Conservation (phyloP, 2,888 invertebrate species). For the Drosophila rellima region DNA sequence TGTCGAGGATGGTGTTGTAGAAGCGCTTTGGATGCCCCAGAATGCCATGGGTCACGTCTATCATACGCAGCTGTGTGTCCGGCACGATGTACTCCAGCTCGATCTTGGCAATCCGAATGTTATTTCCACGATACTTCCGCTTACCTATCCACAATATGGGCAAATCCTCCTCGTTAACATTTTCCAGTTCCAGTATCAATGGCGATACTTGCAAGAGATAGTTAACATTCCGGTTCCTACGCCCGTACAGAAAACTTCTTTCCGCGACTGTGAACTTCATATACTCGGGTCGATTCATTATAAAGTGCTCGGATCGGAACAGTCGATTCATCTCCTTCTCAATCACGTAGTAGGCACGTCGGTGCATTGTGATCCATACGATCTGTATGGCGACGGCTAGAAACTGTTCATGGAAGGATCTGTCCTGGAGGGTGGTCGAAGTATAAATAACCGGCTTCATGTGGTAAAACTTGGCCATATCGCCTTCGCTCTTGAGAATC, state of each 20-base stretch:
- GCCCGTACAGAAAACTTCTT: conserved; percentile 79
- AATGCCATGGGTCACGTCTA: conserved; percentile 83
- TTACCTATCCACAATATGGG: conserved; percentile 85
- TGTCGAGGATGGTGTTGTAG: conserved; percentile 80
- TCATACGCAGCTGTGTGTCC: conserved; percentile 78
- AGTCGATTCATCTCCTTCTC: conserved; percentile 84
- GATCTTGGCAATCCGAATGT: conserved; percentile 78
- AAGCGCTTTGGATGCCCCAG: conserved; percentile 82
- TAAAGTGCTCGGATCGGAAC: conserved; percentile 84
- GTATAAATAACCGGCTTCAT: conserved; percentile 75
- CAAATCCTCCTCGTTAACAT: conserved; percentile 70
- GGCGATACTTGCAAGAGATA: conserved; percentile 83
- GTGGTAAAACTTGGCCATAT: conserved; percentile 81
- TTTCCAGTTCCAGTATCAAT: conserved; percentile 80
- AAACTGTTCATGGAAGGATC: conserved; percentile 80
- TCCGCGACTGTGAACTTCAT: conserved; percentile 73
- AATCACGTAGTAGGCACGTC: conserved; percentile 81
- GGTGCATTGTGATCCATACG: conserved; percentile 84
- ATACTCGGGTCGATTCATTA: conserved; percentile 61
- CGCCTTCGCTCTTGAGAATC: conserved; percentile 78
- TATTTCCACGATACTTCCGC: conserved; percentile 83
- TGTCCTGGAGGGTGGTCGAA: conserved; percentile 76
- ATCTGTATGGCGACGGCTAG: conserved; percentile 81
- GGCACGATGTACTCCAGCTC: conserved; percentile 84
- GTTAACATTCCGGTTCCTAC: conserved; percentile 78